These are phyloP conservation scores for Brachycybe producta DNA, from an alignment of 2,888 invertebrate genomes.

Conservation along the genomic window DNA sequence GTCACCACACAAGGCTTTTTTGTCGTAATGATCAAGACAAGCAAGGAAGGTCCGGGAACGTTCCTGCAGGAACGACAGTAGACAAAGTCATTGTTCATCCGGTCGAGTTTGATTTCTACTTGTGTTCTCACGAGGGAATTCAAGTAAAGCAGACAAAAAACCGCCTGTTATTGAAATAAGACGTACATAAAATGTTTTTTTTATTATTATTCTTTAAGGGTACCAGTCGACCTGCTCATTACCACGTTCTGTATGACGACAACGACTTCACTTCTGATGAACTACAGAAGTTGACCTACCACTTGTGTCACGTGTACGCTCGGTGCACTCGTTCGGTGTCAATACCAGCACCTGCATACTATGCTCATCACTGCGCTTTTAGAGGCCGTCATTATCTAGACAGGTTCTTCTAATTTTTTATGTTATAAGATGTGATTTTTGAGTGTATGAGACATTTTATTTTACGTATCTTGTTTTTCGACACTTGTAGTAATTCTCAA, in stretches of 20 bases:
- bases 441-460: too few species aligned
- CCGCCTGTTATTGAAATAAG: not conserved
- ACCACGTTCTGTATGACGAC: conserved; percentile 72
- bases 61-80: conserved; percentile 21
- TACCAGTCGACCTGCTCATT: conserved; percentile 48
- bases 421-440: too few species aligned
- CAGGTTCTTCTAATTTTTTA: too few species aligned
- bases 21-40: conserved; percentile 35
- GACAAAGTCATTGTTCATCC: conserved; percentile 18
- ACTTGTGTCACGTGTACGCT: conserved; percentile 71
- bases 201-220: conserved; percentile 33
- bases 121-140: conserved; percentile 20
- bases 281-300: conserved; percentile 64
- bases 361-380: conserved; percentile 28
- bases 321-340: conserved; percentile 53
- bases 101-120: conserved; percentile 19
- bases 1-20: conserved; percentile 42
- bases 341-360: conserved; percentile 36
- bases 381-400: conserved; percentile 22
- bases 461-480: not conserved
- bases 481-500: not conserved
- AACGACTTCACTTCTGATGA: conserved; percentile 53
- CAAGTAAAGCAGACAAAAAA: conserved; percentile 12
- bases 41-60: conserved; percentile 21
- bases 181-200: not conserved